Evolutionary conservation across 2,113 vertebrate species (phyloP).

Genomic region (Atractosteus spatula): DNA sequence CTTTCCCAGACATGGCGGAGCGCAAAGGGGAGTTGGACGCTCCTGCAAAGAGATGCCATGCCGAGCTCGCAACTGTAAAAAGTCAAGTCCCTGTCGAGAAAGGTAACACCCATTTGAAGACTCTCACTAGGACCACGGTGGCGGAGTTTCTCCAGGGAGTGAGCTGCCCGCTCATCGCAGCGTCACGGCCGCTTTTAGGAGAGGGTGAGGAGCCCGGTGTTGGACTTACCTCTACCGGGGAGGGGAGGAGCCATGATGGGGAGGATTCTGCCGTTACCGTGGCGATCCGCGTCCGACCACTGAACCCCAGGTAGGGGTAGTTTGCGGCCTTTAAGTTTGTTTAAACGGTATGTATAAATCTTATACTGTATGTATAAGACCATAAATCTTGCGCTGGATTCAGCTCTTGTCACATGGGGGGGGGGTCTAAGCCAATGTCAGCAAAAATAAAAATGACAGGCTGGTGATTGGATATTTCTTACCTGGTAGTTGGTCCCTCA

Average conservation of each 20-base stretch:
- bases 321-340: background rate
- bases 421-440: too few species aligned
- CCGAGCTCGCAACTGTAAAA: background rate
- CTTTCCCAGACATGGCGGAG: background rate
- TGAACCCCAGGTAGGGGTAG: background rate
- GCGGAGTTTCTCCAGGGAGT: background rate
- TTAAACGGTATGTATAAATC: too few species aligned
- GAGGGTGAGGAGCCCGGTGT: background rate
- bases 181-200: background rate
- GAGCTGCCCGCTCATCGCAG: background rate
- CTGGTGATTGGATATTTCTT: too few species aligned
- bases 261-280: background rate
- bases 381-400: too few species aligned
- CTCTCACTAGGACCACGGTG: background rate
- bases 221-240: background rate
- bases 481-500: too few species aligned
- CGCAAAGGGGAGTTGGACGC: background rate
- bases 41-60: too few species aligned
- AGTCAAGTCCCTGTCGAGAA: background rate
- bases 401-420: too few species aligned
- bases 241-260: background rate
- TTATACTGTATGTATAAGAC: too few species aligned
- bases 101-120: background rate
- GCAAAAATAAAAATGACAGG: too few species aligned
- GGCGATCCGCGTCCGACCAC: conserved; percentile 1